These are phyloP conservation scores for Chironomus striatipennis DNA, from an alignment of 1,140 invertebrate genomes.

Conservation along the genomic window DNA sequence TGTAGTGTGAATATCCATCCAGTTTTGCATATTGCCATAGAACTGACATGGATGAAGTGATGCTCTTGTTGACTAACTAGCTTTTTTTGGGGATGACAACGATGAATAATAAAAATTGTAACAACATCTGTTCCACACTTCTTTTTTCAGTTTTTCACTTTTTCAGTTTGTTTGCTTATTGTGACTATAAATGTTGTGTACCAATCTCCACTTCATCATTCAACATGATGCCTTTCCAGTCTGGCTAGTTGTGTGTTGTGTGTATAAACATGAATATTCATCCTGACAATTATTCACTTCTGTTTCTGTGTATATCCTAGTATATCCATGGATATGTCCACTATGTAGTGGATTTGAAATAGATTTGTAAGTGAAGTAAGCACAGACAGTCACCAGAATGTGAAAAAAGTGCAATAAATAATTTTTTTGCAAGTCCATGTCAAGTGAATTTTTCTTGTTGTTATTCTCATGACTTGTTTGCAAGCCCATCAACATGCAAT, in stretches of 20 bases:
- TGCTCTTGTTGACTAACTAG: too few species aligned
- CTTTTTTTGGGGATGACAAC: neutral
- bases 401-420: neutral
- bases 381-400: too few species aligned
- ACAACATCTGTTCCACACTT: neutral
- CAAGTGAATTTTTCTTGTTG: neutral
- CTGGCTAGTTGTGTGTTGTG: too few species aligned
- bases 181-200: neutral
- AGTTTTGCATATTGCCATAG: too few species aligned
- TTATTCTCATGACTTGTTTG: neutral
- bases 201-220: constrained; percentile 19
- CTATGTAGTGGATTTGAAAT: neutral
- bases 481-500: neutral
- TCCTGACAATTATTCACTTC: neutral
- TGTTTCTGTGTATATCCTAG: neutral
- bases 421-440: neutral
- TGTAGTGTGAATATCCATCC: neutral
- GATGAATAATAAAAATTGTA: neutral
- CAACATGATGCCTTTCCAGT: neutral
- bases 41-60: too few species aligned
- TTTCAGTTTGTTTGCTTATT: neutral
- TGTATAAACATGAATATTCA: neutral
- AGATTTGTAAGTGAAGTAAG: neutral
- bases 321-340: neutral
- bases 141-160: too few species aligned